Percentiles rank a stretch among this genome's conserved stretches.
Conservation (phyloP, 2,113 vertebrate species). For the Nothobranchius furzeri region DNA sequence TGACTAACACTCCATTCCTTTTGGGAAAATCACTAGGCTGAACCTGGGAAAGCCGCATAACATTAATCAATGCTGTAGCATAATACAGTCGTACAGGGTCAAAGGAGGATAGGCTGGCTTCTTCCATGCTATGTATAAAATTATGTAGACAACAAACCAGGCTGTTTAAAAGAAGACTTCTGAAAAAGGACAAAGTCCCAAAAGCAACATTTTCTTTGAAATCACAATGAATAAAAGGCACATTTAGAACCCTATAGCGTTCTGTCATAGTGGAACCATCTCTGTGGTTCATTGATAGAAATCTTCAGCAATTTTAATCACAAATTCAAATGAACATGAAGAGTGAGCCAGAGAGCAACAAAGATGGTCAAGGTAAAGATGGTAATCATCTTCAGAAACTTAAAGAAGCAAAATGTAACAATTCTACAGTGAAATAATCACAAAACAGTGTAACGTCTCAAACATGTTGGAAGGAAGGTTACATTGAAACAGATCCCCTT, state of each 20-base stretch:
- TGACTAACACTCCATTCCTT: constrained; percentile 30
- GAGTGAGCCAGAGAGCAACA: no score
- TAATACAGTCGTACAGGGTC: constrained; percentile 30
- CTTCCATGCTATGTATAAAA: constrained; percentile 16
- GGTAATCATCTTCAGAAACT: no score
- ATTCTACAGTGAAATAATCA: no score
- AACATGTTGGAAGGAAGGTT: no score
- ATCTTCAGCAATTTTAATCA: no score
- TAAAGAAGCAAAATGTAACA: no score
- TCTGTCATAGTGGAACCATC: no score
- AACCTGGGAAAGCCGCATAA: constrained; percentile 38
- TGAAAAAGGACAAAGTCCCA: neutral
- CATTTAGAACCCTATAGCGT: neutral
- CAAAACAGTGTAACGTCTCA: no score
- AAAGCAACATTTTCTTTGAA: neutral
- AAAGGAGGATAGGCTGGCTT: constrained; percentile 4
- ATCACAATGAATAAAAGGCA: neutral
- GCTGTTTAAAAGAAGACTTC: constrained; percentile 9
- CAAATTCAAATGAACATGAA: no score
- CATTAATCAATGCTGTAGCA: constrained; percentile 33
- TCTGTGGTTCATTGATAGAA: no score
- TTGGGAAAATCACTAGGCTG: constrained; percentile 24
- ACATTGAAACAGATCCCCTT: no score
- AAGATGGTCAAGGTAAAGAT: no score
- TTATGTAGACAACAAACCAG: neutral